A percentile compares a stretch with the other conserved stretches of the same genome.
phyloP scores from a whole-genome alignment of 2,797 vertebrate genomes.

The Nasua narica region DNA sequence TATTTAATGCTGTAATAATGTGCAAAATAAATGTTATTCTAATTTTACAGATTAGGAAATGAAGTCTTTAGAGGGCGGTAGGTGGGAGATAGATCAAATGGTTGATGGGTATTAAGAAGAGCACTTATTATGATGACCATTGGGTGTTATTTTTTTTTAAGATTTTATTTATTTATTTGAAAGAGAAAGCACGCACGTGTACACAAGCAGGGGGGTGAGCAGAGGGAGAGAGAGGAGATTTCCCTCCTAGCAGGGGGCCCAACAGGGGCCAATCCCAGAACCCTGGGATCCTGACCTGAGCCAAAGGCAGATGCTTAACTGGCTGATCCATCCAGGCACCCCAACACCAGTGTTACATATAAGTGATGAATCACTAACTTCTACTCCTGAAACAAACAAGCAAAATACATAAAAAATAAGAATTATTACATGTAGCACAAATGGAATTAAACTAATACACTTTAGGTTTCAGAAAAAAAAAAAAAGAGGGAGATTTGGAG shows the following conservation, averaged over 20 bases:
- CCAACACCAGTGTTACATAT: neutral
- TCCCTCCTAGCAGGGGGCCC: no score
- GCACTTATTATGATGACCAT: neutral
- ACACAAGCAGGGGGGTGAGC: no score
- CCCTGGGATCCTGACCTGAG: no score
- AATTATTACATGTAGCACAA: neutral
- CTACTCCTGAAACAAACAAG: neutral
- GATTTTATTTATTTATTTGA: no score
- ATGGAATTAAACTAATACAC: neutral
- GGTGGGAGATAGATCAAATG: neutral
- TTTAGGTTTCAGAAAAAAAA: neutral
- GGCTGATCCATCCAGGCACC: no score
- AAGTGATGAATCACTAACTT: neutral
- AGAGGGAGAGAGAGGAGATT: no score
- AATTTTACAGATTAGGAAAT: neutral
- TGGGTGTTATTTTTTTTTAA: no score
- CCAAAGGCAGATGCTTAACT: no score
- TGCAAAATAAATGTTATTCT: neutral
- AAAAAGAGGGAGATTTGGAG: neutral
- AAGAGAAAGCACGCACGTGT: no score
- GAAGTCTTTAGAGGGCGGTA: neutral
- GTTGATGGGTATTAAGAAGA: neutral
- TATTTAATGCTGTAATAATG: neutral
- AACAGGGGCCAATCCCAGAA: no score
- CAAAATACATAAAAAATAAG: neutral